Evolutionary conservation across 2,797 vertebrate species (phyloP).

Genomic region (Propithecus perrieri): DNA sequence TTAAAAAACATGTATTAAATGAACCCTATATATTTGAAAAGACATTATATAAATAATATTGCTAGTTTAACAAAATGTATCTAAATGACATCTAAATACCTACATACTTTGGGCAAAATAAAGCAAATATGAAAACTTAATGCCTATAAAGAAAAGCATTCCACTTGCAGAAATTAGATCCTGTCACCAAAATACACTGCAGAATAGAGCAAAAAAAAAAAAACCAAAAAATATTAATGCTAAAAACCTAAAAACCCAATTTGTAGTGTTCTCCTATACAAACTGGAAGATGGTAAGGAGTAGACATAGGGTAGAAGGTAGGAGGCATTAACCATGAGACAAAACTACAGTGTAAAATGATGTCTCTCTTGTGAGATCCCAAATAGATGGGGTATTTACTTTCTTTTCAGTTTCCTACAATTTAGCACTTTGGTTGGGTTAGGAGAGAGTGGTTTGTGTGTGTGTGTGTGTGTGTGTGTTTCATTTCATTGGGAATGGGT

Average conservation of each 20-base stretch:
- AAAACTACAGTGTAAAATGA: background rate
- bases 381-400: background rate
- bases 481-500: background rate
- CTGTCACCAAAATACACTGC: background rate
- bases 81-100: background rate
- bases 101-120: slow-evolving; percentile 10
- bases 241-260: background rate
- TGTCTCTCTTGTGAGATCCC: background rate
- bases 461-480: background rate
- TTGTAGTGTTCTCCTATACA: background rate
- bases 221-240: background rate
- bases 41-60: slow-evolving; percentile 1
- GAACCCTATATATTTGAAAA: slow-evolving; percentile 23
- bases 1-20: slow-evolving; percentile 28
- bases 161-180: slow-evolving; percentile 17
- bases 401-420: background rate
- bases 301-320: background rate
- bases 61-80: background rate
- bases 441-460: background rate
- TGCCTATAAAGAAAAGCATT: background rate
- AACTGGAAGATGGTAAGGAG: background rate
- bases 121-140: slow-evolving; percentile 18
- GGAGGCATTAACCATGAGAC: background rate
- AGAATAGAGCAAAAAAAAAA: background rate
- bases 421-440: background rate